phyloP scores from a whole-genome alignment of 2,888 invertebrate genomes.

The Drosophila prolongata region DNA sequence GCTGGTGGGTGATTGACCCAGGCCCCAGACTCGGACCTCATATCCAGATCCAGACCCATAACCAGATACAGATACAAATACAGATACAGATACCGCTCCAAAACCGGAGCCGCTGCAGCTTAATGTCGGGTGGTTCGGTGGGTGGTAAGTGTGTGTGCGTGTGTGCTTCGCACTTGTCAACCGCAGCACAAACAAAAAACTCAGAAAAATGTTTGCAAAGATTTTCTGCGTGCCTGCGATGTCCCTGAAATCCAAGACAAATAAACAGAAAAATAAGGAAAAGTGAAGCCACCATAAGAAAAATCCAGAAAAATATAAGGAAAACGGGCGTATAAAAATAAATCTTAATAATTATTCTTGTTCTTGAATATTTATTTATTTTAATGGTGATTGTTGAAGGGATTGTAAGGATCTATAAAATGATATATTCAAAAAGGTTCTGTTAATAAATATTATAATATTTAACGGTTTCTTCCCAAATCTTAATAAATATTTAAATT shows the following conservation, averaged over 20 bases:
- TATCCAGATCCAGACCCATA: constrained; percentile 7
- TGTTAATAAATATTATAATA: too few relatives aligned
- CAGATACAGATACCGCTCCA: constrained; percentile 4
- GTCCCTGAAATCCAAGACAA: constrained; percentile 23
- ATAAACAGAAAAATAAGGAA: constrained; percentile 13
- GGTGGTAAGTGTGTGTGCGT: neutral
- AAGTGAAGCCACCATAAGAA: neutral
- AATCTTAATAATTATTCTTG: too few relatives aligned
- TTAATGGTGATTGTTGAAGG: too few relatives aligned
- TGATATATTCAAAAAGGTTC: too few relatives aligned
- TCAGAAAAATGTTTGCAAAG: constrained; percentile 27
- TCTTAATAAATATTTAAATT: too few relatives aligned
- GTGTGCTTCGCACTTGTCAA: constrained; percentile 17
- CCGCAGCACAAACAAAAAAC: constrained; percentile 27
- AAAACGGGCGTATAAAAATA: too few relatives aligned
- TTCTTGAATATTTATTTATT: neutral
- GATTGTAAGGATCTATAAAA: too few relatives aligned
- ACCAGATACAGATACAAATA: constrained; percentile 2
- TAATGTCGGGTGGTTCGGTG: constrained; percentile 1
- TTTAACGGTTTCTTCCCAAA: too few relatives aligned
- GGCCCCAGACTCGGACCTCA: constrained; percentile 39
- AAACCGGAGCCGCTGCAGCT: constrained; percentile 3
- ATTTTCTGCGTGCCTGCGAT: constrained; percentile 33
- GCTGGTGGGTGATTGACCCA: constrained; percentile 69
- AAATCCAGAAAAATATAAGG: neutral